Evolutionary conservation across 2,888 invertebrate species (phyloP).

Genomic region (Melanchra persicariae): DNA sequence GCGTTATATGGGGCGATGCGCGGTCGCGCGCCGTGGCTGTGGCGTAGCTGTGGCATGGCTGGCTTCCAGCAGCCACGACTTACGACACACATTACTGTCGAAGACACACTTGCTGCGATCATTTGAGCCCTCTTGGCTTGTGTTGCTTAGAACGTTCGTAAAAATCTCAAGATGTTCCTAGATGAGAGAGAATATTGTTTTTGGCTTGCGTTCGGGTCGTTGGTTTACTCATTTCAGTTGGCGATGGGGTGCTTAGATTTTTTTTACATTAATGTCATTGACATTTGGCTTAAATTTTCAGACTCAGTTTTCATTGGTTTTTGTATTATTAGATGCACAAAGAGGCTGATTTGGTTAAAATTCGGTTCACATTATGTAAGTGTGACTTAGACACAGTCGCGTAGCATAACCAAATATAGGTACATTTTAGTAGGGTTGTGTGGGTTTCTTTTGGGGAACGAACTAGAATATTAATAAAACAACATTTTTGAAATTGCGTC

Average conservation of each 20-base stretch:
- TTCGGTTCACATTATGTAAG: too few relatives aligned
- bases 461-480: too few relatives aligned
- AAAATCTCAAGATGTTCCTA: conserved; percentile 32
- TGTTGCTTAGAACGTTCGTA: conserved; percentile 35
- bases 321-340: neutral
- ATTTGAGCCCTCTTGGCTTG: conserved; percentile 36
- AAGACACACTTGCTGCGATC: conserved; percentile 53
- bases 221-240: neutral
- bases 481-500: too few relatives aligned
- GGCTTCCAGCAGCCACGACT: conserved; percentile 51
- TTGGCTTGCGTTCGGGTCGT: conserved; percentile 27
- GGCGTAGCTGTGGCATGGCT: conserved; percentile 46
- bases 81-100: conserved; percentile 60
- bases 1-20: neutral
- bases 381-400: too few relatives aligned
- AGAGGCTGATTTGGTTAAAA: too few relatives aligned
- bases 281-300: neutral
- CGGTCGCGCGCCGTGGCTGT: conserved; percentile 22
- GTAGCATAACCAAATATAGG: neutral
- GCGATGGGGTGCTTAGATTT: neutral
- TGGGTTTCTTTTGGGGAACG: too few relatives aligned
- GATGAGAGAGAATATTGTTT: conserved; percentile 35
- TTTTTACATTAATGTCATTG: neutral
- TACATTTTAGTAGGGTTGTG: too few relatives aligned
- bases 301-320: neutral